phyloP scores from a whole-genome alignment of 2,888 invertebrate genomes.

The Hartigia nigra region DNA sequence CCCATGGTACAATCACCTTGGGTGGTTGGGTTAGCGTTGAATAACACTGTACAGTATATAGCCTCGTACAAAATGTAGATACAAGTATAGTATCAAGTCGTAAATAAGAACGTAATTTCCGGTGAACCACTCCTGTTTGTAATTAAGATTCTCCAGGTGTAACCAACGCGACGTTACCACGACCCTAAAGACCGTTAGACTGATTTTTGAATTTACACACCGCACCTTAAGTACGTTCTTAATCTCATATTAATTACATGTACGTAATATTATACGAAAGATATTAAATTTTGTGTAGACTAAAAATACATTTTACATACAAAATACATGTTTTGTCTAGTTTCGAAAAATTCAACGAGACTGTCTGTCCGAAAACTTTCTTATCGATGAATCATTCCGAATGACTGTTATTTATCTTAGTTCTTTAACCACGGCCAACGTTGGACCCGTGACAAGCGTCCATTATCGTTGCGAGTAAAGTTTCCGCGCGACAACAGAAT shows the following conservation, averaged over 20 bases:
- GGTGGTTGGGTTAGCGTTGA: neutral
- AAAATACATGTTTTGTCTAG: too few species aligned
- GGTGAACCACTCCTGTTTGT: neutral
- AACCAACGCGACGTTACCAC: neutral
- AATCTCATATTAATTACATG: too few species aligned
- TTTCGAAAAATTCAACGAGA: neutral
- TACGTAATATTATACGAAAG: neutral
- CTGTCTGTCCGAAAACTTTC: neutral
- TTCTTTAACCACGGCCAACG: neutral
- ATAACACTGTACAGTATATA: neutral
- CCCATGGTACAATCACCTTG: neutral
- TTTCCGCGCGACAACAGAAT: neutral
- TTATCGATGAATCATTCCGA: neutral
- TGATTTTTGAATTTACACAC: conserved; percentile 1
- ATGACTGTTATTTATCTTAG: neutral
- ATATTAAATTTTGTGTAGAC: neutral
- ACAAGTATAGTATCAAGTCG: neutral
- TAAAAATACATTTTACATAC: too few species aligned
- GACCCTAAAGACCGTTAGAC: neutral
- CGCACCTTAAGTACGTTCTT: neutral
- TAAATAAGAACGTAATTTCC: conserved; percentile 5
- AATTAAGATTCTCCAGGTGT: conserved; percentile 1
- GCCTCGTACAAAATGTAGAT: neutral
- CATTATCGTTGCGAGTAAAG: neutral
- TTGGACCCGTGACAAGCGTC: neutral